Evolutionary conservation across 2,888 invertebrate genomes (phyloP).

Genomic region (Microplitis manilae): DNA sequence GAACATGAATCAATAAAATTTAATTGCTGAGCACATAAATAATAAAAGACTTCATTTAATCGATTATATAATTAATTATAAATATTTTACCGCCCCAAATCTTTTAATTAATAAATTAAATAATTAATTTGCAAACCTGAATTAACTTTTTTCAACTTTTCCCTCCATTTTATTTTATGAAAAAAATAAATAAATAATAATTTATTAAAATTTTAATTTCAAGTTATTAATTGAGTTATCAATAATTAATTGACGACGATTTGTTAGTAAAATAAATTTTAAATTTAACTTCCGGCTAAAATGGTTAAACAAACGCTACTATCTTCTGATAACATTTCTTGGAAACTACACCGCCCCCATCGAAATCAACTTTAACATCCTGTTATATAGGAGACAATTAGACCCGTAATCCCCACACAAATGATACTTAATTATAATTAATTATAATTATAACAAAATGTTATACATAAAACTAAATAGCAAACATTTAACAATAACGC

Average conservation of each 20-base stretch:
- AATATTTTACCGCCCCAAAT: too few species aligned
- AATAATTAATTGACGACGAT: too few species aligned
- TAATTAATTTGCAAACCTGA: not conserved
- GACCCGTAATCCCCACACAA: not conserved
- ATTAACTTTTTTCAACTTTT: not conserved
- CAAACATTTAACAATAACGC: not conserved
- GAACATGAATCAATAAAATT: not conserved
- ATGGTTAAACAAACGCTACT: not conserved
- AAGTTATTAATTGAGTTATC: too few species aligned
- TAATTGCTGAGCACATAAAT: not conserved
- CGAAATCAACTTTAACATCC: slow-evolving; percentile 1
- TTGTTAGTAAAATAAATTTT: not conserved
- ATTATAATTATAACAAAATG: not conserved
- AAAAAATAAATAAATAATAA: too few species aligned
- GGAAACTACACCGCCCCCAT: slow-evolving; percentile 1
- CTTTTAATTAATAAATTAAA: not conserved
- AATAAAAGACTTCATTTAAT: not conserved
- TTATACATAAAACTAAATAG: not conserved
- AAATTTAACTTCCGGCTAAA: not conserved
- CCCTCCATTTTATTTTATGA: too few species aligned
- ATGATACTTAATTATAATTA: slow-evolving; percentile 1
- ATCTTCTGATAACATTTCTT: not conserved
- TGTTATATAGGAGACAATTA: not conserved
- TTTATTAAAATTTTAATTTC: too few species aligned
- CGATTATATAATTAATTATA: not conserved